Evolutionary conservation across 2,888 invertebrate species (phyloP).

Genomic region (Synergus japonicus): DNA sequence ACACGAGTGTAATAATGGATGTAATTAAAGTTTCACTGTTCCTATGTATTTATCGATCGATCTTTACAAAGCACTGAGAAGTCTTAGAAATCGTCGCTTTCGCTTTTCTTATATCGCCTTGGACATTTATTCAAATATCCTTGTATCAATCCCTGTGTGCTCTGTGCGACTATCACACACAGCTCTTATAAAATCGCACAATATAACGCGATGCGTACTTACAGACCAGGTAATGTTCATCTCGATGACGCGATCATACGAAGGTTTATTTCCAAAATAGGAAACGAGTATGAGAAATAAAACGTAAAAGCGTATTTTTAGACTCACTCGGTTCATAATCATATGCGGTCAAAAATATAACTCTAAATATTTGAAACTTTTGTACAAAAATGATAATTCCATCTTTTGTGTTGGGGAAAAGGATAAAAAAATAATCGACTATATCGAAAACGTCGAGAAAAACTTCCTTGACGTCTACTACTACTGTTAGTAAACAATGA

Average conservation of each 20-base stretch:
- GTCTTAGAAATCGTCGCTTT: slow-evolving; percentile 36
- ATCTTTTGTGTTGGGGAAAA: neutral
- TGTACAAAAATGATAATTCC: neutral
- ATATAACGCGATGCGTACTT: slow-evolving; percentile 14
- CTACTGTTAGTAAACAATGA: slow-evolving; percentile 72
- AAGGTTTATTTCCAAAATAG: slow-evolving; percentile 36
- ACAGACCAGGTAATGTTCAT: neutral
- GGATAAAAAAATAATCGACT: neutral
- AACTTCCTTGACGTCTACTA: slow-evolving; percentile 5
- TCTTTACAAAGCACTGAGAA: slow-evolving; percentile 27
- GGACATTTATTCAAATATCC: slow-evolving; percentile 39
- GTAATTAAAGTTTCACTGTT: neutral
- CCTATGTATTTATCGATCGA: slow-evolving; percentile 10
- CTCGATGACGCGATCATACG: slow-evolving; percentile 29
- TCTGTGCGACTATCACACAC: neutral
- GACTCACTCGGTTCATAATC: too few species aligned
- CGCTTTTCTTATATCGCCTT: slow-evolving; percentile 35
- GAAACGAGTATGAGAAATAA: slow-evolving; percentile 21
- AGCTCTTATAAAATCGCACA: slow-evolving; percentile 31
- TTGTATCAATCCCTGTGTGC: slow-evolving; percentile 15
- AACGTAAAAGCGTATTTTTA: slow-evolving; percentile 4
- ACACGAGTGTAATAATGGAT: neutral
- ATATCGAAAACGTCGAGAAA: neutral
- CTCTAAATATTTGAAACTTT: neutral
- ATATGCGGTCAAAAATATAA: neutral